These are phyloP conservation scores for Olivierus martensii DNA, from an alignment of 1,140 invertebrate genomes.

Conservation along the genomic window DNA sequence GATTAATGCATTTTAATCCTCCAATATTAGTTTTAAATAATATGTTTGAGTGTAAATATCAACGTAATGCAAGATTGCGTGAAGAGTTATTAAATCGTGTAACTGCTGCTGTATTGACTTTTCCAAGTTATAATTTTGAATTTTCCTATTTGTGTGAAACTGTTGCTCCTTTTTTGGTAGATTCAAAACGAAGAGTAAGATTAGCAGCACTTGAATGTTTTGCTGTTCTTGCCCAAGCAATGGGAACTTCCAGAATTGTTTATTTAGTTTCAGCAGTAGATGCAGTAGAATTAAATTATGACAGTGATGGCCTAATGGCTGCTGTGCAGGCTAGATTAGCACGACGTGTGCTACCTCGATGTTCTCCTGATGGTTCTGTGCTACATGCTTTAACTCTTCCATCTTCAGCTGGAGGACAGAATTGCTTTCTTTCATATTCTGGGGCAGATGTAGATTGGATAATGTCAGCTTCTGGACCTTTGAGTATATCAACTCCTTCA, in stretches of 20 bases:
- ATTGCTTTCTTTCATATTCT: conserved; percentile 16
- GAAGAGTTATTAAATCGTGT: conserved; percentile 62
- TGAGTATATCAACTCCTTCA: conserved; percentile 16
- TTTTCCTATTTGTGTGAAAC: conserved; percentile 41
- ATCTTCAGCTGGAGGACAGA: conserved; percentile 26
- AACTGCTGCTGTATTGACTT: conserved; percentile 57
- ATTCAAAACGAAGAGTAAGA: conserved; percentile 53
- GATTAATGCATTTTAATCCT: conserved; percentile 47
- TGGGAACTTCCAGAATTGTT: conserved; percentile 36
- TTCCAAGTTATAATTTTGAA: conserved; percentile 67
- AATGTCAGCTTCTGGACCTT: conserved; percentile 42
- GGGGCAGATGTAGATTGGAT: conserved; percentile 58
- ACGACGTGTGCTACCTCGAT: conserved; percentile 28
- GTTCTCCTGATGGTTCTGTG: conserved; percentile 19
- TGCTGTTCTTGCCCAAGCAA: conserved; percentile 57
- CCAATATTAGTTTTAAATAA: conserved; percentile 46
- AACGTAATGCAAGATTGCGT: conserved; percentile 50
- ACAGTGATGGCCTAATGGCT: conserved; percentile 20
- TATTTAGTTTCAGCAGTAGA: conserved; percentile 28
- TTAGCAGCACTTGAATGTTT: conserved; percentile 66
- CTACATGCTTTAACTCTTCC: conserved; percentile 28
- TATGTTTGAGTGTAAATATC: conserved; percentile 45
- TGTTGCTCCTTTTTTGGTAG: conserved; percentile 43
- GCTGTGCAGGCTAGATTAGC: conserved; percentile 44
- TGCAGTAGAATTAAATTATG: conserved; percentile 30